Evolutionary conservation across 2,888 invertebrate species (phyloP).

Genomic region (Orthosia gothica): DNA sequence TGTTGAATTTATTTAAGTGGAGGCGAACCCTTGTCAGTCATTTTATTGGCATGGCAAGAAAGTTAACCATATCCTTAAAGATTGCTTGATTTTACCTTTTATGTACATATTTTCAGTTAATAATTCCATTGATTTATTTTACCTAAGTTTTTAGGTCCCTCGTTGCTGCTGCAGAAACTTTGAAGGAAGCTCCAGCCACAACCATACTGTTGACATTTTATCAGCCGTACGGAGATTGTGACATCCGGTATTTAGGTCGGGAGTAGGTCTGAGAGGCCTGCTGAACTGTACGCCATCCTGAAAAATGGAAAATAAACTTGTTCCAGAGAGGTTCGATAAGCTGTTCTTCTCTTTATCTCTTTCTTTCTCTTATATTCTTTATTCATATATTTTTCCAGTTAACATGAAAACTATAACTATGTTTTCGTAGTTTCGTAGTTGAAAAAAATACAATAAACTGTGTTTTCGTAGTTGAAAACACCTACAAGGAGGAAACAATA

Average conservation of each 20-base stretch:
- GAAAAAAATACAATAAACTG: too few relatives aligned
- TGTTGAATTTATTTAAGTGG: neutral
- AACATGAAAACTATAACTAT: too few relatives aligned
- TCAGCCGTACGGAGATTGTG: too few relatives aligned
- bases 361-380: too few relatives aligned
- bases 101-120: too few relatives aligned
- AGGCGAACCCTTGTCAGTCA: neutral
- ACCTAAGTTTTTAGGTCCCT: too few relatives aligned
- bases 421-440: too few relatives aligned
- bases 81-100: neutral
- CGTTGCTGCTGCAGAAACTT: neutral
- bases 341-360: too few relatives aligned
- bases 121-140: neutral
- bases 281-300: neutral
- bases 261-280: neutral
- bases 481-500: too few relatives aligned
- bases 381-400: too few relatives aligned
- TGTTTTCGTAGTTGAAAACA: too few relatives aligned
- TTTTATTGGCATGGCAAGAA: neutral
- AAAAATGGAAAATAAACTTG: neutral
- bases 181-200: neutral
- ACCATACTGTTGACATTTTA: neutral
- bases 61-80: neutral
- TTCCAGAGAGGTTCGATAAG: too few relatives aligned
- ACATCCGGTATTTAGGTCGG: neutral